phyloP scores from a whole-genome alignment of 2,797 vertebrate species.

The Chelon labrosus region DNA sequence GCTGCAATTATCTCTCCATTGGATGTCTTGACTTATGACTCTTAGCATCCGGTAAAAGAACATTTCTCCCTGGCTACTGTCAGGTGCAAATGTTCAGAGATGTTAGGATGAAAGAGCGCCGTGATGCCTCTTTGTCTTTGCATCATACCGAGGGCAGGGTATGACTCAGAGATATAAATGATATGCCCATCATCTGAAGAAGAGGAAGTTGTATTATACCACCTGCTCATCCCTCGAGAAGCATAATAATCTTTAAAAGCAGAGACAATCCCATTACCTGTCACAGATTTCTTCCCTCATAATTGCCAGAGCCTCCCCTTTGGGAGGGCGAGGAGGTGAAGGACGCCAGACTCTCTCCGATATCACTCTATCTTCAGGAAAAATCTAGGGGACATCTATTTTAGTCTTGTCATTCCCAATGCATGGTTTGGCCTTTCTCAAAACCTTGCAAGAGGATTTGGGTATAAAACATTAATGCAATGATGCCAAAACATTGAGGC shows the following conservation, averaged over 20 bases:
- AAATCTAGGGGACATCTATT: conserved; percentile 80
- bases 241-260: conserved; percentile 83
- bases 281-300: conserved; percentile 78
- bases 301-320: conserved; percentile 81
- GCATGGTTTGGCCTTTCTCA: conserved; percentile 53
- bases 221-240: conserved; percentile 79
- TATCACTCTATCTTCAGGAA: conserved; percentile 69
- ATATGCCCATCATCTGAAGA: conserved; percentile 72
- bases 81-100: conserved; percentile 57
- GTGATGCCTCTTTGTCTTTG: conserved; percentile 45
- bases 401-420: conserved; percentile 61
- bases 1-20: conserved; percentile 54
- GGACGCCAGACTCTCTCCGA: conserved; percentile 71
- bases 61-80: conserved; percentile 39
- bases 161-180: conserved; percentile 75
- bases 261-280: conserved; percentile 83
- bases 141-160: conserved; percentile 56
- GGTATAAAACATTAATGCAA: conserved; percentile 23
- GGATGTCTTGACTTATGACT: conserved; percentile 44
- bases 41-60: conserved; percentile 31
- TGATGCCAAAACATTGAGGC: conserved; percentile 19
- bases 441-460: conserved; percentile 43
- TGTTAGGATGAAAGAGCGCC: conserved; percentile 32
- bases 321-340: conserved; percentile 78
- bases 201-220: conserved; percentile 72